Evolutionary conservation across 2,888 invertebrate genomes (phyloP).

Genomic region (Hartigia nigra): DNA sequence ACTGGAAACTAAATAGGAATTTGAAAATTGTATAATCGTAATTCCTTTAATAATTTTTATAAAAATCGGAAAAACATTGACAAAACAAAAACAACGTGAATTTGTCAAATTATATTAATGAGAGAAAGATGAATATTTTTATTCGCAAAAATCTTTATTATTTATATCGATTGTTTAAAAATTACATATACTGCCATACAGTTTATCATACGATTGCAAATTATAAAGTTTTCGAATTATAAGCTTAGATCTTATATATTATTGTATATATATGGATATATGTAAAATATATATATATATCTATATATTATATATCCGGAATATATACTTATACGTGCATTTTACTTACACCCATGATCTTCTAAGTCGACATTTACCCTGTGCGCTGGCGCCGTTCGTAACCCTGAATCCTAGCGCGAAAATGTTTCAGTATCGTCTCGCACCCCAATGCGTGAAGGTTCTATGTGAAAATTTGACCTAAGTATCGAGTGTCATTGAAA

Average conservation of each 20-base stretch:
- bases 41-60: too few species aligned
- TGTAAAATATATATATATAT: not conserved
- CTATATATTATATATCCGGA: not conserved
- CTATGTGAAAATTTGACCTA: not conserved
- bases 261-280: not conserved
- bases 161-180: not conserved
- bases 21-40: too few species aligned
- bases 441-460: slow-evolving; percentile 37
- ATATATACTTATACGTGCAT: too few species aligned
- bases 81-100: too few species aligned
- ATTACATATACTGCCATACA: too few species aligned
- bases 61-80: too few species aligned
- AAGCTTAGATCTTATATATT: not conserved
- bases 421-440: slow-evolving; percentile 38
- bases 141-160: not conserved
- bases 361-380: not conserved
- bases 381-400: not conserved
- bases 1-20: too few species aligned
- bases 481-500: not conserved
- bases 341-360: not conserved
- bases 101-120: not conserved
- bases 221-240: not conserved
- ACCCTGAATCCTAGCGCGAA: slow-evolving; percentile 3
- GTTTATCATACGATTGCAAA: too few species aligned
- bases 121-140: not conserved